Conservation (phyloP, 2,113 vertebrate species). For the Rhinoptilus africanus region DNA sequence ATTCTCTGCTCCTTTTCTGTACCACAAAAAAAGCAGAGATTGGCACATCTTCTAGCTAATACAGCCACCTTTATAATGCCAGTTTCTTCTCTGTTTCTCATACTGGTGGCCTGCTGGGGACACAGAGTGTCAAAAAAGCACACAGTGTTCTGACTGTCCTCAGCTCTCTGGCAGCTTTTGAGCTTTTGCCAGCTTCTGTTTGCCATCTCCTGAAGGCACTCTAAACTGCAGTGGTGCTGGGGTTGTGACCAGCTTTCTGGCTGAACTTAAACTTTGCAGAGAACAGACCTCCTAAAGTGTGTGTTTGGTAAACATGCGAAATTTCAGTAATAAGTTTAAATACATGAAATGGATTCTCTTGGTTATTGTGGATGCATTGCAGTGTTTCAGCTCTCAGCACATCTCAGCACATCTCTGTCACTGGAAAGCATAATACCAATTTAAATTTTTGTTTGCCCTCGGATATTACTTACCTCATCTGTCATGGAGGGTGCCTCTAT, state of each 20-base stretch:
- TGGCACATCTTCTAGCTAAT: not conserved
- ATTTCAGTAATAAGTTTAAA: not conserved
- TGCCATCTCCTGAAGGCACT: not conserved
- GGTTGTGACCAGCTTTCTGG: not conserved
- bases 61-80: not conserved
- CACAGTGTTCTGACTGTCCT: not conserved
- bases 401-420: not conserved
- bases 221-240: not conserved
- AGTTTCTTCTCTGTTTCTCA: not conserved
- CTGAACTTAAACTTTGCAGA: not conserved
- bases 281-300: not conserved
- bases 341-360: not conserved
- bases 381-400: not conserved
- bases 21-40: not conserved
- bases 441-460: not conserved
- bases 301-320: not conserved
- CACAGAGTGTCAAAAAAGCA: not conserved
- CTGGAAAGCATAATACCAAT: not conserved
- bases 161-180: not conserved
- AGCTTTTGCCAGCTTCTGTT: slow-evolving; percentile 5
- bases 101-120: not conserved
- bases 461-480: not conserved
- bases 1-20: not conserved
- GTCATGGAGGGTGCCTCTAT: not conserved
- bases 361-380: not conserved